Percentiles rank a stretch among this genome's conserved stretches.
These are phyloP conservation scores for Loxodonta africana DNA, from an alignment of 2,113 vertebrate genomes.

Conservation along the genomic window DNA sequence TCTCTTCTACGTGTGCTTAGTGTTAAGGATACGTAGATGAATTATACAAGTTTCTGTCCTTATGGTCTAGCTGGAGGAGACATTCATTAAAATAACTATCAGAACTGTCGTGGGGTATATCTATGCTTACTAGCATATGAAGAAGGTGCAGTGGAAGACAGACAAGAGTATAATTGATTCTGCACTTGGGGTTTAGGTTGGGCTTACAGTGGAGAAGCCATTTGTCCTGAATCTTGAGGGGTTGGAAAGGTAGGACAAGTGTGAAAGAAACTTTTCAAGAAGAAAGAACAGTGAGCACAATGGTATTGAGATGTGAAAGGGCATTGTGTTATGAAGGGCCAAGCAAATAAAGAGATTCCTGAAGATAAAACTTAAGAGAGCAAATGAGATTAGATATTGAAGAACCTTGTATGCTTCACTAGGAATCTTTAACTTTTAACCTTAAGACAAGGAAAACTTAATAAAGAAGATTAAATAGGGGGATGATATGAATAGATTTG, in stretches of 20 bases:
- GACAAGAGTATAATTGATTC: neutral
- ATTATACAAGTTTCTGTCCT: neutral
- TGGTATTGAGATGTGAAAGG: neutral
- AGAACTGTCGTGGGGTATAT: neutral
- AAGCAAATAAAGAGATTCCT: neutral
- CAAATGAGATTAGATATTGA: neutral
- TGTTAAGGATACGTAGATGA: neutral
- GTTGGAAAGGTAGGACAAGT: neutral
- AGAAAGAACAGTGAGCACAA: neutral
- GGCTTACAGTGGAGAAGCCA: neutral
- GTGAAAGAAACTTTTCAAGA: neutral
- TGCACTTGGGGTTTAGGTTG: neutral
- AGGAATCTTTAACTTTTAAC: conserved; percentile 1
- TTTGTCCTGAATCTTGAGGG: neutral
- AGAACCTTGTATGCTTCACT: neutral
- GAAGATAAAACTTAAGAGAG: neutral
- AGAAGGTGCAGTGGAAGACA: neutral
- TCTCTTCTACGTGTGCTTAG: neutral
- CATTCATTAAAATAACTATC: neutral
- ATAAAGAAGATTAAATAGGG: neutral
- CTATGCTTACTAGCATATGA: neutral
- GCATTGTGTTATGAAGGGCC: neutral
- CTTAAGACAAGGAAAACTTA: neutral
- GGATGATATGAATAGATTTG: neutral
- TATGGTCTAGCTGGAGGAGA: neutral